Evolutionary conservation across 1,140 invertebrate species (phyloP), one percentile per base, ranked within the genome.

Genomic region (Oryctes rhinoceros): DNA sequence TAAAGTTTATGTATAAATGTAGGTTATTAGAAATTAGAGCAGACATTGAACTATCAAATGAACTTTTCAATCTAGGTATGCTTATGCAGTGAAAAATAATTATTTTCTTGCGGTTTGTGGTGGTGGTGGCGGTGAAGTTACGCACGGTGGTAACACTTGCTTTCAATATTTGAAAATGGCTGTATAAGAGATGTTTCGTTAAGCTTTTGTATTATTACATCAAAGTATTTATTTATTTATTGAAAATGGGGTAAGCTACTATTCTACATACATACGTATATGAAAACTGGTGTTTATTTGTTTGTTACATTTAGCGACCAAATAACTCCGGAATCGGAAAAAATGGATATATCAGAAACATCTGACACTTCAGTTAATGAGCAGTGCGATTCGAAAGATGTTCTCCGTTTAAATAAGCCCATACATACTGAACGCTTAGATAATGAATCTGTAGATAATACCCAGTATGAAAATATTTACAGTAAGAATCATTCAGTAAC

Each of bases 261-360:
- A 20, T 20, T 20, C 24, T 67, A 67, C n/a, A n/a, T n/a, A n/a
- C n/a, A n/a, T n/a, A n/a, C n/a, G 9, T 67, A 67, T 3, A 9
- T 67, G n/a, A 67, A 67, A 67, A 20, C 4, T 3, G 24, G 10
- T 18, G 1, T 6, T 67, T n/a, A n/a, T n/a, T n/a, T n/a, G n/a
- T n/a, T n/a, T 24, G 35, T 35, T 30, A 35, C 24, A 37, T 37
- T 71, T 24, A 71, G 65, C 13, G 65, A 71, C 65, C 65, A 71
- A 71, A 71, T 15, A 44, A 76, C 47, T 76, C 75, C 37, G 18
- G 75, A 76, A 48, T 81, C 80, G 24, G 82, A 82, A 47, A 84
- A 84, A 79, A 85, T 85, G 84, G 84, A 85, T 79, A 83, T 84
- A 48, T 85, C 84, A 9, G 84, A 85, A 74, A 78, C 80, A 78